A percentile compares a stretch with the other conserved stretches of the same genome.
phyloP scores from a whole-genome alignment of 2,888 invertebrate species.

The Gastrophysa polygoni region DNA sequence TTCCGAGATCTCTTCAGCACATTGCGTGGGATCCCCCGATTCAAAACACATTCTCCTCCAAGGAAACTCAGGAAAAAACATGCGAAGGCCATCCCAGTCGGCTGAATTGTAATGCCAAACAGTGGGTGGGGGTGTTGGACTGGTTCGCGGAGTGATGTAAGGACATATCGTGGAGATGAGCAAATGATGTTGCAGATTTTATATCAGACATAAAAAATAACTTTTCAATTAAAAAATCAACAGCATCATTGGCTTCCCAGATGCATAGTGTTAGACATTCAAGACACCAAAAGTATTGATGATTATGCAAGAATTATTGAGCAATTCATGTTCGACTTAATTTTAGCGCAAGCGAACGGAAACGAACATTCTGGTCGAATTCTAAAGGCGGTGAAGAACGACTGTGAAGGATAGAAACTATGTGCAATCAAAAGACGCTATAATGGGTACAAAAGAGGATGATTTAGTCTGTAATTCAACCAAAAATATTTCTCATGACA shows the following conservation, averaged over 20 bases:
- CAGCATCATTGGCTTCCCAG: slow-evolving; percentile 20
- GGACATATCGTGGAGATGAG: no score
- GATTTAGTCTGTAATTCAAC: no score
- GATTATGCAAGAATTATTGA: slow-evolving; percentile 17
- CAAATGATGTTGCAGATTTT: slow-evolving; percentile 16
- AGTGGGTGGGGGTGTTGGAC: no score
- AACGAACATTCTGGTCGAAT: slow-evolving; percentile 16
- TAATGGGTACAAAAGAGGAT: not conserved
- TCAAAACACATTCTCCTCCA: no score
- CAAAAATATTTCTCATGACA: not conserved
- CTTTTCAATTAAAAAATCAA: slow-evolving; percentile 29
- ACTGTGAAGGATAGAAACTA: slow-evolving; percentile 23
- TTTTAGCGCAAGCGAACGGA: slow-evolving; percentile 32
- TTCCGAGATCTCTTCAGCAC: no score
- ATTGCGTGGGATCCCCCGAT: no score
- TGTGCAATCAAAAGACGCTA: slow-evolving; percentile 18
- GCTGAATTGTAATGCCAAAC: no score
- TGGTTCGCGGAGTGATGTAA: no score
- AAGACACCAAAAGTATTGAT: slow-evolving; percentile 26
- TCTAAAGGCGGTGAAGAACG: slow-evolving; percentile 21
- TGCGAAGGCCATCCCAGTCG: no score
- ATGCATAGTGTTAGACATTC: slow-evolving; percentile 22
- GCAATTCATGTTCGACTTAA: slow-evolving; percentile 28
- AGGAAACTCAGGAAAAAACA: no score
- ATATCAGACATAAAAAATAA: slow-evolving; percentile 25